Conservation (phyloP, 2,888 invertebrate species). For the Spodoptera littoralis region DNA sequence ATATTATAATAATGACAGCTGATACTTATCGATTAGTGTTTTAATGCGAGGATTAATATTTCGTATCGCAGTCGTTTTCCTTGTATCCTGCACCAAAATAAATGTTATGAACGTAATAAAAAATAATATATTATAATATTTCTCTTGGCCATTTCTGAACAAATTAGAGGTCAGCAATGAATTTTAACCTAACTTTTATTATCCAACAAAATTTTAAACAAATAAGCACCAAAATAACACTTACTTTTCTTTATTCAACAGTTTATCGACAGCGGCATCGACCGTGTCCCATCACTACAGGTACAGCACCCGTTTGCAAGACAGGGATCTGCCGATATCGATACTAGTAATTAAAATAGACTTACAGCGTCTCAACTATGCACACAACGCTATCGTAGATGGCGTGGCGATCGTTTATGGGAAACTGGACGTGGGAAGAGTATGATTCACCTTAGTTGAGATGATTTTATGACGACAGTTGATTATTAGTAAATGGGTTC, state of each 20-base stretch:
- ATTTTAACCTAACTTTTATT: too few species aligned
- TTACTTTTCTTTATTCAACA: constrained; percentile 50
- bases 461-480: constrained; percentile 3
- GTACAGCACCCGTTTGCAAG: constrained; percentile 85
- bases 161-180: too few species aligned
- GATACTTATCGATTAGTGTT: constrained; percentile 17
- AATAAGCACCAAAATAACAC: constrained; percentile 32
- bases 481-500: background rate
- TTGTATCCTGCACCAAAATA: too few species aligned
- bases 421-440: constrained; percentile 45
- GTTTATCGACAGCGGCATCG: constrained; percentile 62
- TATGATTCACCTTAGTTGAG: constrained; percentile 30
- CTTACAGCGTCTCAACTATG: constrained; percentile 78
- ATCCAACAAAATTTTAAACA: background rate
- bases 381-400: constrained; percentile 31
- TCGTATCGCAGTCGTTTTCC: background rate
- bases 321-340: constrained; percentile 88
- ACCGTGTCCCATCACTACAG: constrained; percentile 69
- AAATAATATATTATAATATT: too few species aligned
- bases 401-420: constrained; percentile 39
- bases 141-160: too few species aligned
- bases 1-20: constrained; percentile 4
- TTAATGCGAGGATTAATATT: background rate
- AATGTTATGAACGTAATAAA: too few species aligned
- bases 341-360: constrained; percentile 87